Evolutionary conservation across 2,888 invertebrate species (phyloP).

Genomic region (Drosophila bunnanda): DNA sequence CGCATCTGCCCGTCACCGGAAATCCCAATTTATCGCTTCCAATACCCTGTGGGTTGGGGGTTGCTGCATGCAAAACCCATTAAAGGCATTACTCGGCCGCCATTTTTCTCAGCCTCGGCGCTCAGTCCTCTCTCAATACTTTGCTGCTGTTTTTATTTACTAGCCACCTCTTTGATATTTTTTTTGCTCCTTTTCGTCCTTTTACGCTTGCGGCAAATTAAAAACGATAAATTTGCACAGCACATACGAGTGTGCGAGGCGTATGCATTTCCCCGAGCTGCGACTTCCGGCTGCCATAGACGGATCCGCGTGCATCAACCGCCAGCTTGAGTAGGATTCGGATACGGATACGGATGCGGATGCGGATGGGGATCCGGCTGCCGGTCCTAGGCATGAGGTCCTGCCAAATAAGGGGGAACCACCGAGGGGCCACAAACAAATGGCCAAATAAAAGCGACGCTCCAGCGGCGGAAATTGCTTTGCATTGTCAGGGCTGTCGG

Average conservation of each 20-base stretch:
- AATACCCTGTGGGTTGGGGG: slow-evolving; percentile 65
- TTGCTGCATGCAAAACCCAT: slow-evolving; percentile 67
- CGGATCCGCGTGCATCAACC: slow-evolving; percentile 67
- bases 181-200: slow-evolving; percentile 30
- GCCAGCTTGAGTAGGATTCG: slow-evolving; percentile 20
- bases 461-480: slow-evolving; percentile 64
- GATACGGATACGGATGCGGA: slow-evolving; percentile 6
- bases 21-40: slow-evolving; percentile 83
- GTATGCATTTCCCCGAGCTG: slow-evolving; percentile 44
- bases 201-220: slow-evolving; percentile 73
- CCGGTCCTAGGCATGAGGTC: no score
- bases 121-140: slow-evolving; percentile 28
- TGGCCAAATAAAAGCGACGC: slow-evolving; percentile 74
- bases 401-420: slow-evolving; percentile 7
- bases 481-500: slow-evolving; percentile 40
- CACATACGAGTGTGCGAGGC: slow-evolving; percentile 51
- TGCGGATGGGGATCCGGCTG: slow-evolving; percentile 6
- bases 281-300: slow-evolving; percentile 58
- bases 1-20: slow-evolving; percentile 52
- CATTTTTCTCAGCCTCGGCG: slow-evolving; percentile 65
- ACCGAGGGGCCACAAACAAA: slow-evolving; percentile 59
- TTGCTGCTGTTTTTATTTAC: slow-evolving; percentile 33
- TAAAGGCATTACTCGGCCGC: slow-evolving; percentile 73
- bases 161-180: slow-evolving; percentile 28
- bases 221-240: slow-evolving; percentile 79